Base-by-base conservation (phyloP, 2,113 vertebrate genomes). In the Ploceus nigricollis region DNA sequence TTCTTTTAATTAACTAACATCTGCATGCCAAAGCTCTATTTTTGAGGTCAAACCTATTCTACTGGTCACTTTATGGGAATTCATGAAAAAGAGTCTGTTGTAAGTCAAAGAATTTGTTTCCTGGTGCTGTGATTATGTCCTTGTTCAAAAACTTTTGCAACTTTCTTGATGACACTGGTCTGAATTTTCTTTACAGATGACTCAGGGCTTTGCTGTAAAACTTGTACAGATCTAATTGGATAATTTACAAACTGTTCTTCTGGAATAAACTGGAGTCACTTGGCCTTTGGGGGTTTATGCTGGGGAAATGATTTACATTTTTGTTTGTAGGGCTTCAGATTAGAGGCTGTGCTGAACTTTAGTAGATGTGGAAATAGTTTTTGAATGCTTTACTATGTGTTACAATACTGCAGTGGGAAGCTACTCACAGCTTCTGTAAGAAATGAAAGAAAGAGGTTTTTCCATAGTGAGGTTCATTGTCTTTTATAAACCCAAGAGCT, bases 161-260 rank as follows among this genome's bases (percentile, higher is more conserved):
- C 31, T 58, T 80, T 77, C n/a, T 81, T 58, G 58, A 35, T 69
- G 79, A 50, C 63, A 50, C 3, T 65, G n/a, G 15, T 63, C 39
- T 83, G 37, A 82, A 69, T 93, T 92, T 90, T 45, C 70, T 64
- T 71, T 76, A 70, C 33, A 77, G 60, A 94, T 94, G 90, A 94
- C 64, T 89, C 39, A 16, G 50, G 72, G 39, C 68, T 94, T 90
- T 90, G 47, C 56, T 81, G 35, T 70, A 39, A 50, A 66, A 72
- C 50, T 93, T 47, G 10, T 63, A 60, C 87, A 87, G 68, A 78
- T 63, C 72, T 71, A 81, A 86, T 89, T 93, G 61, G 56, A 44
- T 48, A 33, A 53, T 70, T 81, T 93, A 87, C 80, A 81, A 81
- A 91, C 39, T 82, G 83, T 89, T 92, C 75, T 94, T 95, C 82